These are phyloP conservation scores for Rhodeus uyekii DNA, from an alignment of 2,797 vertebrate species.

Conservation along the genomic window DNA sequence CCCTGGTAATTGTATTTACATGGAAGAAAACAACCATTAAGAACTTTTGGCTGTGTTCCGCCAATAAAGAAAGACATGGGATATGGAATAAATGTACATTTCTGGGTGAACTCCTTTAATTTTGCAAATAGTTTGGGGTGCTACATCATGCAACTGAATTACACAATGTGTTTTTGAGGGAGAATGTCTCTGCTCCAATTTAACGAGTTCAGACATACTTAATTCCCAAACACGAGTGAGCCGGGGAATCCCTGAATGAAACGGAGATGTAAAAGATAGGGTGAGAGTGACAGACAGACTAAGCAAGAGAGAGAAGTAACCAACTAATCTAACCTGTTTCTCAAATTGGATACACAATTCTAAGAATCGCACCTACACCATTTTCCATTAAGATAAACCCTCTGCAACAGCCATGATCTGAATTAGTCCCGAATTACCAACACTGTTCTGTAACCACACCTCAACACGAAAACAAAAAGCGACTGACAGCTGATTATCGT, in stretches of 20 bases:
- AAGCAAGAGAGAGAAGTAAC: neutral
- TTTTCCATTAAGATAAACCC: constrained; percentile 17
- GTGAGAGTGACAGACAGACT: constrained; percentile 23
- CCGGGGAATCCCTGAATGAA: constrained; percentile 36
- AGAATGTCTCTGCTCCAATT: neutral
- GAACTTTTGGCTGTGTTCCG: neutral
- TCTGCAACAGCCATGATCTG: constrained; percentile 23
- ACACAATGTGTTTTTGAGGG: neutral
- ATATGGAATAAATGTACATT: neutral
- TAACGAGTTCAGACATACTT: constrained; percentile 29
- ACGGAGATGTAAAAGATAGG: constrained; percentile 24
- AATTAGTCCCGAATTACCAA: constrained; percentile 1
- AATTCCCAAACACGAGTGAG: constrained; percentile 6
- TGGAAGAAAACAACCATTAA: neutral
- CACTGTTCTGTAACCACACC: constrained; percentile 32
- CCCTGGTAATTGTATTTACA: neutral
- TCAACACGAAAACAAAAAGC: constrained; percentile 6
- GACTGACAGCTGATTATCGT: constrained; percentile 38
- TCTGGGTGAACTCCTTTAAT: neutral
- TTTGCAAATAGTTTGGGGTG: neutral
- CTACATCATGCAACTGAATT: neutral
- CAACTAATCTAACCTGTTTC: constrained; percentile 33
- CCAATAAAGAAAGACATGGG: neutral
- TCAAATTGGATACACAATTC: constrained; percentile 23
- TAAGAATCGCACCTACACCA: constrained; percentile 34